phyloP scores from a whole-genome alignment of 1,140 invertebrate genomes.

The Parapsyche elsis region DNA sequence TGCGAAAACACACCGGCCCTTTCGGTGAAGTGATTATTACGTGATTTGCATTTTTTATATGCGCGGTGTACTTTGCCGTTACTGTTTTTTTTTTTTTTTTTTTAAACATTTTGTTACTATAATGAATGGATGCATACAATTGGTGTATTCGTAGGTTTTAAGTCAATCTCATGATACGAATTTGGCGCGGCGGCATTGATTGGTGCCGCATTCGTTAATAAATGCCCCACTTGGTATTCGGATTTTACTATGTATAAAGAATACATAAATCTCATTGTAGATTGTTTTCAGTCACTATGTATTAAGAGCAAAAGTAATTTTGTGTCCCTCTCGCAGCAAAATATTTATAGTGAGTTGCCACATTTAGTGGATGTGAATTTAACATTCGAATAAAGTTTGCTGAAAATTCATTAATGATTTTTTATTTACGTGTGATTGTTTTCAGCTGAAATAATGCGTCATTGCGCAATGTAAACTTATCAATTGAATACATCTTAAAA shows the following conservation, averaged over 20 bases:
- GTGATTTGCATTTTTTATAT: conserved; percentile 63
- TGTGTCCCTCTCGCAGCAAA: conserved; percentile 10
- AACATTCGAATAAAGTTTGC: conserved; percentile 31
- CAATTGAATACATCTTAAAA: too few species aligned
- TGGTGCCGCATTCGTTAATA: not conserved
- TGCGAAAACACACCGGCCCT: conserved; percentile 75
- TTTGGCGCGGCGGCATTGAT: conserved; percentile 15
- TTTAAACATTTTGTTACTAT: conserved; percentile 11
- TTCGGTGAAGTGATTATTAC: conserved; percentile 62
- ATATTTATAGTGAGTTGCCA: conserved; percentile 49
- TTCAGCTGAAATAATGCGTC: too few species aligned
- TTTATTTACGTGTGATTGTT: conserved; percentile 1
- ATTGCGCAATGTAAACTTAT: too few species aligned
- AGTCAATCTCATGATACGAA: conserved; percentile 37
- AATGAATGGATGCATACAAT: not conserved
- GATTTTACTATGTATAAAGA: conserved; percentile 14
- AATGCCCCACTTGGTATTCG: not conserved
- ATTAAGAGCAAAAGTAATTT: conserved; percentile 28
- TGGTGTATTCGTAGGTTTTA: conserved; percentile 32
- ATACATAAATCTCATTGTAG: conserved; percentile 17
- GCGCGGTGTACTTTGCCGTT: conserved; percentile 12
- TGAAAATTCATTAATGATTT: conserved; percentile 10
- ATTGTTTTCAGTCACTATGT: conserved; percentile 37
- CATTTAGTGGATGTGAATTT: conserved; percentile 50
- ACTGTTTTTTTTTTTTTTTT: not conserved